phyloP scores from a whole-genome alignment of 2,113 vertebrate genomes.

The Mobula birostris region DNA sequence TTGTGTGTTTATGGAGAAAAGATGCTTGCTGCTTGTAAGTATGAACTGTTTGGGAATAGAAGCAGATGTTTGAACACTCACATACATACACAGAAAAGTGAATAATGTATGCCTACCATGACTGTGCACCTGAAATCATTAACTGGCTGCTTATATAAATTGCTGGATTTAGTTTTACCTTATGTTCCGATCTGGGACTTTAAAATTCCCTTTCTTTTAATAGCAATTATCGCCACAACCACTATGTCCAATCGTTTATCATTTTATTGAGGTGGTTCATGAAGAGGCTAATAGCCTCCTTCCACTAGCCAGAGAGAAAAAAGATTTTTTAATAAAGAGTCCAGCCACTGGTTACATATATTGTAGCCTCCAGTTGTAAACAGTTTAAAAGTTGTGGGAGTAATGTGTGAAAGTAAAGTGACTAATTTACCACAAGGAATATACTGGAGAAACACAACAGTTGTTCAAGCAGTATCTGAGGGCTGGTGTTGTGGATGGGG shows the following conservation, averaged over 20 bases:
- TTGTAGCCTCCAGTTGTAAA: neutral
- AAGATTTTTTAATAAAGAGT: neutral
- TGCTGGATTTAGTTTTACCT: neutral
- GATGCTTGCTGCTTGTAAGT: neutral
- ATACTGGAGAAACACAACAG: too few species aligned
- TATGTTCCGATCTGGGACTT: neutral
- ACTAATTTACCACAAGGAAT: neutral
- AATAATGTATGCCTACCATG: neutral
- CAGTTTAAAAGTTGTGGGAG: neutral
- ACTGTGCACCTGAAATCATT: neutral
- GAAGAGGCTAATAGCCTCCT: too few species aligned
- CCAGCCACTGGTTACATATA: neutral
- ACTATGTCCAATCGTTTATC: neutral
- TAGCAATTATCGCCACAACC: neutral
- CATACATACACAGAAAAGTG: neutral
- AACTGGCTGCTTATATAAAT: neutral
- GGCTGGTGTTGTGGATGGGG: too few species aligned
- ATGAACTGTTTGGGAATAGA: neutral
- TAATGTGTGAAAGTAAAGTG: neutral
- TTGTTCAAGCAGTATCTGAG: too few species aligned
- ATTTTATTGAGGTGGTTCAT: neutral
- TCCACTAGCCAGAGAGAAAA: neutral
- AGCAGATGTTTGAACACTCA: neutral
- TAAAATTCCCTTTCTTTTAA: neutral
- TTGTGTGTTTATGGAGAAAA: too few species aligned